Evolutionary conservation across 2,888 invertebrate genomes (phyloP).

Genomic region (Nudaria mundana): DNA sequence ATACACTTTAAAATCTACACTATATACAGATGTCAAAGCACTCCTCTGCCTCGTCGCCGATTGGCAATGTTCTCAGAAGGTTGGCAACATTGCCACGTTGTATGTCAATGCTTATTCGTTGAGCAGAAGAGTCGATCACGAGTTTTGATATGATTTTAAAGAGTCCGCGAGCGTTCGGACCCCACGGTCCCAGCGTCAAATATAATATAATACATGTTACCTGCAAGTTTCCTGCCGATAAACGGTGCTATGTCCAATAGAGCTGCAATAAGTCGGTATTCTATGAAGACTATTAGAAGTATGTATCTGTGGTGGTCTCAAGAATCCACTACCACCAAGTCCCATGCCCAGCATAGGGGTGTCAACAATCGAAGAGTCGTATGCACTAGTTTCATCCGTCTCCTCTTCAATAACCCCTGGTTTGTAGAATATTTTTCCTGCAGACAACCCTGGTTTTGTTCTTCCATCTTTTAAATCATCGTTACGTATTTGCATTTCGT

Average conservation of each 20-base stretch:
- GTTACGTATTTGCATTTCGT: slow-evolving; percentile 62
- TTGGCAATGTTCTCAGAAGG: too few species aligned
- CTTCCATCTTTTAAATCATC: slow-evolving; percentile 49
- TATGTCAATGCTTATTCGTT: too few species aligned
- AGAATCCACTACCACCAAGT: slow-evolving; percentile 49
- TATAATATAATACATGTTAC: slow-evolving; percentile 49
- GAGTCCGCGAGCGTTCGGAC: too few species aligned
- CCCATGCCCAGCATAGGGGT: slow-evolving; percentile 62
- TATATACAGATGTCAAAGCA: too few species aligned
- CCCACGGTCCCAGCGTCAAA: too few species aligned
- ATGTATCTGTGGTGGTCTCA: slow-evolving; percentile 59
- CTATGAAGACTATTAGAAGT: slow-evolving; percentile 76
- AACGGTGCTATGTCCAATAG: slow-evolving; percentile 79
- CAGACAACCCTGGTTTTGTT: slow-evolving; percentile 49
- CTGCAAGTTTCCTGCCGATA: slow-evolving; percentile 81
- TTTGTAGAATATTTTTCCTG: slow-evolving; percentile 74
- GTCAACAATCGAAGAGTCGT: slow-evolving; percentile 68
- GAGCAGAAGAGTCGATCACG: too few species aligned
- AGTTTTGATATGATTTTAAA: too few species aligned
- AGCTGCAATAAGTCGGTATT: slow-evolving; percentile 82
- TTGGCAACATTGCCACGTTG: too few species aligned
- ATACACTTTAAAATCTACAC: too few species aligned
- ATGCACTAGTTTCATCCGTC: slow-evolving; percentile 73
- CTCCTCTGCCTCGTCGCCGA: too few species aligned
- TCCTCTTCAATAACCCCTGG: slow-evolving; percentile 70